Percentiles rank a stretch among this genome's conserved stretches.
Evolutionary conservation across 2,797 vertebrate species (phyloP).

Genomic region (Myotis daubentonii): DNA sequence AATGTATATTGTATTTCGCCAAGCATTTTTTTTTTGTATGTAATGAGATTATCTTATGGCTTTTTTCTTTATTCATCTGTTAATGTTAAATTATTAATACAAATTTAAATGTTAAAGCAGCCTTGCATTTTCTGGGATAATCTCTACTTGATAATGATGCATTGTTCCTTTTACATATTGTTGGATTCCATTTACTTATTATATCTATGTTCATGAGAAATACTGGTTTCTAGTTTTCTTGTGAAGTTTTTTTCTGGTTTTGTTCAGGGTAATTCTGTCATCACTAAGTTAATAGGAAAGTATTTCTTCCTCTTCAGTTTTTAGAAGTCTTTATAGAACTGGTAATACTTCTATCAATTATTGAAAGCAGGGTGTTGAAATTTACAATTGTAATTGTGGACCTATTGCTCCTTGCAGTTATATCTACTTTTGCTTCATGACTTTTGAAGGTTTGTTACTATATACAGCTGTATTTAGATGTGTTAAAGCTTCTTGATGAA

Average conservation of each 20-base stretch:
- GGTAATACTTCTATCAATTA: background rate
- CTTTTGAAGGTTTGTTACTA: background rate
- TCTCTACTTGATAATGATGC: background rate
- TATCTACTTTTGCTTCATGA: background rate
- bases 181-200: background rate
- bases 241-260: background rate
- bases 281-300: background rate
- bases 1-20: background rate
- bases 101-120: background rate
- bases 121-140: background rate
- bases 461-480: background rate
- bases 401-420: background rate
- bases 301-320: background rate
- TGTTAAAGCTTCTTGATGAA: background rate
- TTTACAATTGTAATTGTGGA: background rate
- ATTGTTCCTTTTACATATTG: background rate
- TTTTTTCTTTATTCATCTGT: background rate
- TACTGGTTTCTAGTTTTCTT: background rate
- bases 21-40: background rate
- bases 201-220: background rate
- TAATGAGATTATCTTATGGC: background rate
- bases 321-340: background rate
- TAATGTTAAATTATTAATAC: background rate
- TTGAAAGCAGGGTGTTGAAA: background rate
- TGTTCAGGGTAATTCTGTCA: background rate